Percentiles rank a stretch among this genome's conserved stretches.
phyloP scores from a whole-genome alignment of 2,888 invertebrate genomes.

The Conistra vaccinii region DNA sequence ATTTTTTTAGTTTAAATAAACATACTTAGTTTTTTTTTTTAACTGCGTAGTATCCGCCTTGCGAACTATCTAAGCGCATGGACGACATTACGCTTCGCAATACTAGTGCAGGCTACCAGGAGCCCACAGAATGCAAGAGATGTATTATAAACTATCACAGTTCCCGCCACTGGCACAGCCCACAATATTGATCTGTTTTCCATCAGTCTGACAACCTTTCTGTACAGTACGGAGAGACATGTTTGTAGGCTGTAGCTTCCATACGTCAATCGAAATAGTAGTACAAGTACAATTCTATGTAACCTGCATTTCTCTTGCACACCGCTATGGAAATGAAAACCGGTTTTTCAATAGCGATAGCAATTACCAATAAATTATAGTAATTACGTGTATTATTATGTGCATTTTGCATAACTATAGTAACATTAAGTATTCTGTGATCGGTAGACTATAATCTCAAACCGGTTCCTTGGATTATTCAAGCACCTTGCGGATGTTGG shows the following conservation, averaged over 20 bases:
- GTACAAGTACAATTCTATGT: background rate
- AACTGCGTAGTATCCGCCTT: too few relatives aligned
- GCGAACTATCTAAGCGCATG: background rate
- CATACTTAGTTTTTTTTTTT: too few relatives aligned
- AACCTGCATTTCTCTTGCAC: constrained; percentile 20
- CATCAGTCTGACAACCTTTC: constrained; percentile 11
- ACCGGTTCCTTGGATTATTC: constrained; percentile 56
- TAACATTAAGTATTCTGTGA: constrained; percentile 30
- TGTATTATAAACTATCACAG: background rate
- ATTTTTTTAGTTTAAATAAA: too few relatives aligned
- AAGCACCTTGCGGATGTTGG: constrained; percentile 55
- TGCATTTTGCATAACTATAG: constrained; percentile 51
- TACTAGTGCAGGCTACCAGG: constrained; percentile 40
- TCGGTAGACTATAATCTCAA: constrained; percentile 37
- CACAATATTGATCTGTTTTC: background rate
- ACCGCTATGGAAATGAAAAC: constrained; percentile 8
- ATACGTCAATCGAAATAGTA: constrained; percentile 4
- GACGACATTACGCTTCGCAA: background rate
- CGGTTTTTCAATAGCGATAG: constrained; percentile 1
- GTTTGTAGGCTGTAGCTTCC: constrained; percentile 26
- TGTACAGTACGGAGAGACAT: background rate
- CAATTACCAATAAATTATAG: constrained; percentile 18
- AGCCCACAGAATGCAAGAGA: constrained; percentile 7
- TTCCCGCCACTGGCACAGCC: constrained; percentile 17
- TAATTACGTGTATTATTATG: constrained; percentile 17